Base-by-base conservation (phyloP, 37 sponge, comb jelly and placozoan species). In the Diacarnus erythraeanus region DNA sequence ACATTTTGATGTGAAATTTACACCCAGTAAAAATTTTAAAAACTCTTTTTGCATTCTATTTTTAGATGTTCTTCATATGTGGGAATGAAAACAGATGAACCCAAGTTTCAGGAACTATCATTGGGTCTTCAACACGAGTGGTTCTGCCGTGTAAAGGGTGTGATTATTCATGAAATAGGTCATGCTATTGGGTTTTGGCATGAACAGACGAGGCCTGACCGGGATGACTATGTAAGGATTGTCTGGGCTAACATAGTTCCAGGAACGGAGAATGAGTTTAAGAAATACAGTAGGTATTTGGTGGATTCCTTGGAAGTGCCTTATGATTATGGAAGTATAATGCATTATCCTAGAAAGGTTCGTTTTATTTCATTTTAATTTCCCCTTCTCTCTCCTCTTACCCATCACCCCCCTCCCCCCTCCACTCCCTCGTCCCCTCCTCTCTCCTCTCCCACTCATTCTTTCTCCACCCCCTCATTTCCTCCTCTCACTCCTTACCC, bases 141-240 rank as follows among this genome's bases (percentile, higher is more conserved):
- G 0, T 47, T 41, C 59, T 88, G 89, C 59, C 54, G 82, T 39
- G 36, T 18, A 6, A 51, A 39, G 42, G 88, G 95, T 3, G 79
- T 67, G 34, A n/a, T 86, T 21, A 74, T 88, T 12, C 95, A 94
- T 54, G 95, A 94, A 76, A 67, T 94, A 3, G 91, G 95, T 0
- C 95, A 94, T 65, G 60, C 82, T 20, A 59, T 94, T 22, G 95
- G 95, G 21, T 85, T 91, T 78, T 87, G 79, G 79, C 95, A 94
- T 67, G 95, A 94, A 69, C 95, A 94, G 39, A 79, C 86, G 3
- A 78, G 95, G 0, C 86, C 95, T 2, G 95, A 94, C 66, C 64
- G 95, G 33, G 89, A 91, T 72, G 0, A 35, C 2, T 87, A 91
- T 64, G 81, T 94, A 1, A 43, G 64, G 22, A 84, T 94, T 5